Base-by-base conservation (phyloP, 2,113 vertebrate genomes). In the Chionodraco myersi region DNA sequence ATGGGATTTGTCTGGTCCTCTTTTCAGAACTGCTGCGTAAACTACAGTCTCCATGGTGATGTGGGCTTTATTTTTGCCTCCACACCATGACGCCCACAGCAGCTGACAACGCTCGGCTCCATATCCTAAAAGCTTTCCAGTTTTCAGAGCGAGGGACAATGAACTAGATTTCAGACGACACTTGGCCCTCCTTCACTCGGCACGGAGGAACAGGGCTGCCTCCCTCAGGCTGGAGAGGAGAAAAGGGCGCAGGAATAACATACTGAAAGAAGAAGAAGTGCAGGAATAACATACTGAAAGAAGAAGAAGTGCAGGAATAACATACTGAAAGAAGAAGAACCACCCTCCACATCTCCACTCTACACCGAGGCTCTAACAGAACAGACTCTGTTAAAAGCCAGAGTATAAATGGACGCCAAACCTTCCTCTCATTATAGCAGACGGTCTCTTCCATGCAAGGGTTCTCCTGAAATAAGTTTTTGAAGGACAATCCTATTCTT, bases 181-280 rank as follows among this genome's bases (percentile, higher is more conserved):
- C 82, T 91, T 91, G 91, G 90, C 90, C 80, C 81, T 81, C 84
- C 84, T 88, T 89, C 75, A 89, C 77, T 91, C 92, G 91, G 87
- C 90, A 79, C 72, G 3, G 62, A 74, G 77, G 36, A 68, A 76
- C 74, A 61, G 79, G 77, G 77, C 82, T 71, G 76, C 70, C 84
- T 88, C 82, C 80, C 82, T 79, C 86, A 75, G 82, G 85, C 84
- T 89, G 82, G 75, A 84, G 36, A 77, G 67, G 77, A 75, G 80
- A 85, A 85, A 78, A 84, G 72, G 76, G 61, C 30, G 75, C 79
- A 89, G 85, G 84, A 92, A 92, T 92, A 91, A 89, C 82, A 87
- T 76, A 65, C 80, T 92, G 87, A 90, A 83, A 89, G 81, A 84
- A 41, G 36, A 41, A 41, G 36, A 30, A 30, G 30, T 30, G 77